Conservation (phyloP, 2,113 vertebrate genomes). For the Leptodactylus fuscus region DNA sequence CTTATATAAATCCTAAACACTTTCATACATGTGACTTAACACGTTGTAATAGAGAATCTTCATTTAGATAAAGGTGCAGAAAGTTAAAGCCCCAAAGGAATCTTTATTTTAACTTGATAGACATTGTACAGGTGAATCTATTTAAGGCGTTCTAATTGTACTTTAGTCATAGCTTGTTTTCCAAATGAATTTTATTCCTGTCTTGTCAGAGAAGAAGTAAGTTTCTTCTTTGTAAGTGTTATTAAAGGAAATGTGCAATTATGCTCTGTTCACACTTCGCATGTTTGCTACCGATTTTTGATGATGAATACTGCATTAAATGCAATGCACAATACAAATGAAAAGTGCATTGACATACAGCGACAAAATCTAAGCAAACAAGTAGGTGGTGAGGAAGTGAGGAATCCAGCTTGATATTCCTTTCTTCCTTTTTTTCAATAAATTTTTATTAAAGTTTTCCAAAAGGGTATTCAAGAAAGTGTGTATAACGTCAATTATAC, state of each 20-base stretch:
- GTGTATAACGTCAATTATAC: too few species aligned
- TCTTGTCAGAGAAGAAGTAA: not conserved
- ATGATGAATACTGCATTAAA: not conserved
- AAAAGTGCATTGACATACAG: too few species aligned
- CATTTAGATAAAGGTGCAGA: not conserved
- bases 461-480: too few species aligned
- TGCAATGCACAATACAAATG: too few species aligned
- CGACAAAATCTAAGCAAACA: too few species aligned
- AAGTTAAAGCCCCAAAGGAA: not conserved
- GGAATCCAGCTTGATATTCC: too few species aligned
- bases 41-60: slow-evolving; percentile 13
- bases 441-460: too few species aligned
- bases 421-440: too few species aligned
- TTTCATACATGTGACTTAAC: not conserved
- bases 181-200: not conserved
- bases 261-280: not conserved
- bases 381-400: too few species aligned
- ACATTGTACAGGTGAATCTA: not conserved
- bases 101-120: not conserved
- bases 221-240: not conserved
- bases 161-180: not conserved
- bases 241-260: not conserved
- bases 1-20: slow-evolving; percentile 14
- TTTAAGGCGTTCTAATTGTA: not conserved
- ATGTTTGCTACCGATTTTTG: not conserved